A percentile compares a stretch with the other conserved stretches of the same genome.
phyloP scores from a whole-genome alignment of 2,797 vertebrate species.

The Florisuga fusca region DNA sequence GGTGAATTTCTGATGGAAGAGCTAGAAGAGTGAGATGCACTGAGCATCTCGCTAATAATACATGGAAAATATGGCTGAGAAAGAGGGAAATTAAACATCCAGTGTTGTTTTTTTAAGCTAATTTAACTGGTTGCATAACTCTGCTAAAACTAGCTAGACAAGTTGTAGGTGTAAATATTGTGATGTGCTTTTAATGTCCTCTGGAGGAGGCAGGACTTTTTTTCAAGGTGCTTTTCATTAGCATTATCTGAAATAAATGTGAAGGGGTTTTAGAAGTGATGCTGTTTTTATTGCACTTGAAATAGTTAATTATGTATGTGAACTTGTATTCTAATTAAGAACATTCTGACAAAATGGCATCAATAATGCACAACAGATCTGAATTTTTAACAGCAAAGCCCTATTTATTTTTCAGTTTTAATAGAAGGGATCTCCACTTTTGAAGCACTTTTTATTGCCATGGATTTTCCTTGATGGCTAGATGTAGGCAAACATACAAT shows the following conservation, averaged over 20 bases:
- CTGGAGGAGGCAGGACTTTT: not conserved
- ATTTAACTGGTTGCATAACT: not conserved
- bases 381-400: not conserved
- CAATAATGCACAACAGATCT: not conserved
- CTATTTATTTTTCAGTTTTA: not conserved
- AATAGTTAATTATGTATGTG: rapidly evolving
- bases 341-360: not conserved
- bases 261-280: not conserved
- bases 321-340: not conserved
- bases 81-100: not conserved
- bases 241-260: not conserved
- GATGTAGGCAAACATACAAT: rapidly evolving
- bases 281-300: not conserved
- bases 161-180: constrained; percentile 10
- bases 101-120: not conserved
- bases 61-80: not conserved
- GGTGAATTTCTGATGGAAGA: not conserved
- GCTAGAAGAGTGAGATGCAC: not conserved
- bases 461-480: not conserved
- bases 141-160: not conserved
- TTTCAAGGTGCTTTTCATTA: not conserved
- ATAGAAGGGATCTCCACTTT: not conserved
- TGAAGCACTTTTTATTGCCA: not conserved
- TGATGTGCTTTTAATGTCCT: not conserved
- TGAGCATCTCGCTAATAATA: not conserved